A percentile compares a stretch with the other conserved stretches of the same genome.
These are phyloP conservation scores for Herpailurus yagouaroundi DNA, from an alignment of 2,113 vertebrate species.

Conservation along the genomic window DNA sequence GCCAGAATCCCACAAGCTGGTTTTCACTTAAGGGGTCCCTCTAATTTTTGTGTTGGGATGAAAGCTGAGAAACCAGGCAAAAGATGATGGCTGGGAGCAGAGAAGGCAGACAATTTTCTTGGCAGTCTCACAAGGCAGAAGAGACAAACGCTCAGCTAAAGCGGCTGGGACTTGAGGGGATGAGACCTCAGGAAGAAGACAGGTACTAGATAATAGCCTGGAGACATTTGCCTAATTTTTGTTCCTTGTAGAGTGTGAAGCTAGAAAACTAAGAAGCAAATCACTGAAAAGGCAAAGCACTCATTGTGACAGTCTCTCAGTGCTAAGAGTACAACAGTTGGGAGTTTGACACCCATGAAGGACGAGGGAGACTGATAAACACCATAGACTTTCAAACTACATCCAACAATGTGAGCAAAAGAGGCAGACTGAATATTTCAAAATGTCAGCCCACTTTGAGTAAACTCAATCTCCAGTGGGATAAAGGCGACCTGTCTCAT, in stretches of 20 bases:
- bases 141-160: neutral
- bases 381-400: neutral
- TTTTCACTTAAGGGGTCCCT: neutral
- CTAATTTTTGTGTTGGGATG: neutral
- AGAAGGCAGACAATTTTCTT: neutral
- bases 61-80: neutral
- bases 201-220: neutral
- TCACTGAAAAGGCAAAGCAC: neutral
- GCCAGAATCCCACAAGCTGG: neutral
- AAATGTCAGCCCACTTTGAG: neutral
- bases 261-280: neutral
- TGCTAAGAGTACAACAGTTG: neutral
- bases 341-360: neutral
- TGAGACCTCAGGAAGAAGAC: neutral
- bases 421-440: neutral
- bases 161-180: neutral
- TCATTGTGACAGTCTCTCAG: neutral
- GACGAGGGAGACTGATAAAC: neutral
- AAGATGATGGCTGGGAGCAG: neutral
- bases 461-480: neutral
- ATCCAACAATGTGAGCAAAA: neutral
- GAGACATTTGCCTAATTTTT: neutral
- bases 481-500: neutral
- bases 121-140: neutral
- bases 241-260: neutral